Evolutionary conservation across 2,888 invertebrate genomes (phyloP).

Genomic region (Odontocolon sp.): DNA sequence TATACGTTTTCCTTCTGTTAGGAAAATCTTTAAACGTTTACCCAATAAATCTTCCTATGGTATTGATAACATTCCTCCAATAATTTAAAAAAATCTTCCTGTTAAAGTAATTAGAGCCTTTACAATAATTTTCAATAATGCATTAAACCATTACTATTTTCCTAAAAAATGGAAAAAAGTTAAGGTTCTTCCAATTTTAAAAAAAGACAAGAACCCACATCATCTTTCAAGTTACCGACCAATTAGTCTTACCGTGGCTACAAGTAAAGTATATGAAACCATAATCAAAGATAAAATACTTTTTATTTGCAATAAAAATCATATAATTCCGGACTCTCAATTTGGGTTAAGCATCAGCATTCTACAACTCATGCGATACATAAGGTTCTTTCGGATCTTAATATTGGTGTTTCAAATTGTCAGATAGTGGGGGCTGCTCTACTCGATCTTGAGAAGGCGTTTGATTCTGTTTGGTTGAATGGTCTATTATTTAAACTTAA

Average conservation of each 20-base stretch:
- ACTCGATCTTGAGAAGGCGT: constrained; percentile 29
- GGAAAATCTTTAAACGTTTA: constrained; percentile 15
- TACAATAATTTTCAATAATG: constrained; percentile 38
- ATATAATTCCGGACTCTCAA: constrained; percentile 27
- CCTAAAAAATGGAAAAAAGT: constrained; percentile 30
- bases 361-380: constrained; percentile 41
- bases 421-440: constrained; percentile 23
- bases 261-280: constrained; percentile 42
- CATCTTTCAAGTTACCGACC: constrained; percentile 48
- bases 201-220: constrained; percentile 10
- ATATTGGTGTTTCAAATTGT: not conserved
- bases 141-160: constrained; percentile 32
- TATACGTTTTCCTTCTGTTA: not conserved
- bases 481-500: constrained; percentile 17
- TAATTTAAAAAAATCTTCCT: constrained; percentile 37
- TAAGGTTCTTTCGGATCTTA: constrained; percentile 24
- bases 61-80: constrained; percentile 21
- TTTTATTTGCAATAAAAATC: not conserved
- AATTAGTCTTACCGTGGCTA: constrained; percentile 36
- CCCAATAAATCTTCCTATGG: constrained; percentile 51
- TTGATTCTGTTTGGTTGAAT: constrained; percentile 40
- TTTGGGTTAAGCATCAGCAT: constrained; percentile 32
- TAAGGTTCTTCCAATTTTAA: constrained; percentile 22
- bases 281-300: constrained; percentile 27
- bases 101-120: not conserved